Evolutionary conservation across 2,888 invertebrate species (phyloP), one percentile per base, ranked within the genome.

Genomic region (Sminthurides aquaticus): DNA sequence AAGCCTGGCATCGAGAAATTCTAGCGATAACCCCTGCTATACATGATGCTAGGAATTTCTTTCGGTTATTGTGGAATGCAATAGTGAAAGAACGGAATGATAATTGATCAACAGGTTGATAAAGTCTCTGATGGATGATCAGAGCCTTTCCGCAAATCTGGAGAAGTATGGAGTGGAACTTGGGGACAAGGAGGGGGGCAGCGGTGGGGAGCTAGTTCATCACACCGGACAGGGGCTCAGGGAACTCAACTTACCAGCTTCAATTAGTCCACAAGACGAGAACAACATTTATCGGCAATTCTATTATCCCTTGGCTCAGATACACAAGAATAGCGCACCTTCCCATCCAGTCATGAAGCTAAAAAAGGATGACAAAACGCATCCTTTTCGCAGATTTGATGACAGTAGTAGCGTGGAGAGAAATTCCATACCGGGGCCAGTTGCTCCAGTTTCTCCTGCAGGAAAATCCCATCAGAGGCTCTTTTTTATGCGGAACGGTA

Each of bases 51-150:
- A n/a, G n/a, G n/a, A n/a, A n/a, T n/a, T n/a, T n/a, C n/a, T n/a
- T n/a, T n/a, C n/a, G n/a, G n/a, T n/a, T n/a, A n/a, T n/a, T n/a
- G n/a, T n/a, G n/a, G n/a, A n/a, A n/a, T n/a, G n/a, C n/a, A n/a
- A n/a, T n/a, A n/a, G n/a, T n/a, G n/a, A n/a, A n/a, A n/a, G n/a
- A n/a, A n/a, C n/a, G n/a, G n/a, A n/a, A n/a, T n/a, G n/a, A n/a
- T n/a, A n/a, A n/a, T n/a, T n/a, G n/a, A n/a, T n/a, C n/a, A 5
- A 5, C 43, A 64, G 64, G 48, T 27, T 60, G 56, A 64, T 64
- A 3, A 64, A 64, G 34, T 59, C 29, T 2, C 22, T 60, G 22
- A 60, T 64, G 29, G 64, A 64, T 15, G 24, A 25, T 2, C 20
- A 52, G 18, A 43, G 43, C 24, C 15, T 59, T 18, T 29, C 24